phyloP scores from a whole-genome alignment of 1,140 invertebrate genomes.

The Acyrthosiphon pisum region DNA sequence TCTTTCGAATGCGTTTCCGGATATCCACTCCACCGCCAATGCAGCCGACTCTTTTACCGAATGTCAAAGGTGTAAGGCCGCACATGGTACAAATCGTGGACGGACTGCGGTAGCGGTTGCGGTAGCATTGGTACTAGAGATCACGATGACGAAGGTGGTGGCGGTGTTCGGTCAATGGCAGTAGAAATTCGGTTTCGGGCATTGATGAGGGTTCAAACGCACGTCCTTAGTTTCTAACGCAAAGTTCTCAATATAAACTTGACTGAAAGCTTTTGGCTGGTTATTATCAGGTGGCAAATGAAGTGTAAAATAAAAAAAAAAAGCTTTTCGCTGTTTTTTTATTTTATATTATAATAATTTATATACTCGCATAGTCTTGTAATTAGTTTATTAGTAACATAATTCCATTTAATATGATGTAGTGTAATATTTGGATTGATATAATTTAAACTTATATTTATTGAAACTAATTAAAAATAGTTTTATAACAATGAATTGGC shows the following conservation, averaged over 20 bases:
- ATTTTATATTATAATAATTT: not conserved
- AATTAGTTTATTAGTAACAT: not conserved
- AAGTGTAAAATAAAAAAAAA: constrained; percentile 20
- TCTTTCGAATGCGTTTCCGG: not conserved
- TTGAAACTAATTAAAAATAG: not conserved
- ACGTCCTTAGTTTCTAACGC: not conserved
- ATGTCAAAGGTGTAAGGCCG: not conserved
- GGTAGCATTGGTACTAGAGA: not conserved
- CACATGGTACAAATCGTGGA: not conserved
- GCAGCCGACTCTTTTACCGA: not conserved
- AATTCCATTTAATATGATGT: no score
- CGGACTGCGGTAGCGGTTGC: not conserved
- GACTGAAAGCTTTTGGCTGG: not conserved
- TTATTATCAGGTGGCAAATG: not conserved
- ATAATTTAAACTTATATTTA: not conserved
- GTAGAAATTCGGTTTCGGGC: not conserved
- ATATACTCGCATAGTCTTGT: not conserved
- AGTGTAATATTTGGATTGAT: not conserved
- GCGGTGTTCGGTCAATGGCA: not conserved
- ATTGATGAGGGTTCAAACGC: constrained; percentile 31
- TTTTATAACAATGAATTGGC: not conserved
- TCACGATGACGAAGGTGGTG: not conserved
- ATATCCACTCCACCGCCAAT: not conserved
- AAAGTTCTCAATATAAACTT: constrained; percentile 23
- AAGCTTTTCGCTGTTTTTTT: not conserved